Conservation (phyloP, 2,888 invertebrate genomes). For the Diarsia mendica region DNA sequence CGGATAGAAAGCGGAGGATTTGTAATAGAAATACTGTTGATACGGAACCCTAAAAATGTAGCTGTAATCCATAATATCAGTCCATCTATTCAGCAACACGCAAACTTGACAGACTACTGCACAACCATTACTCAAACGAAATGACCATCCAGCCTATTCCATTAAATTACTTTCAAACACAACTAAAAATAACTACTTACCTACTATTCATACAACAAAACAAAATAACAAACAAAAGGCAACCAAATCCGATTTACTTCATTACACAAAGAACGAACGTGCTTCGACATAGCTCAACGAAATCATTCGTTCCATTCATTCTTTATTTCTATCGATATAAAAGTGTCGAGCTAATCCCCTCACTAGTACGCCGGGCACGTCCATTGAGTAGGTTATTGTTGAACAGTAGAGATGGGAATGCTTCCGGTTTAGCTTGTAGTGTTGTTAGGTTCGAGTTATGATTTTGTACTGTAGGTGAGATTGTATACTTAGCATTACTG, state of each 20-base stretch:
- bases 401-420: conserved; percentile 58
- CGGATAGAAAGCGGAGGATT: too few species aligned
- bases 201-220: conserved; percentile 22
- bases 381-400: conserved; percentile 55
- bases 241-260: conserved; percentile 52
- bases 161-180: conserved; percentile 10
- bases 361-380: conserved; percentile 59
- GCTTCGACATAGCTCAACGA: conserved; percentile 45
- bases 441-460: conserved; percentile 19
- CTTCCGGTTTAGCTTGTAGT: conserved; percentile 59
- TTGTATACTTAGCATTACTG: too few species aligned
- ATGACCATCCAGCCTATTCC: background rate
- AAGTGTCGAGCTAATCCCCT: conserved; percentile 61
- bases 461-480: conserved; percentile 13
- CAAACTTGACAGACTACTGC: too few species aligned
- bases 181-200: background rate
- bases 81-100: background rate
- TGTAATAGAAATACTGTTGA: too few species aligned
- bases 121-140: background rate
- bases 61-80: background rate
- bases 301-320: conserved; percentile 41
- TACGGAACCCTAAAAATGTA: too few species aligned
- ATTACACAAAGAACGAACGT: conserved; percentile 53
- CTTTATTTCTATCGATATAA: conserved; percentile 61
- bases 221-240: conserved; percentile 21